Percentiles rank a stretch among this genome's conserved stretches.
Conservation (phyloP, 1,140 invertebrate species). For the Solen grandis region DNA sequence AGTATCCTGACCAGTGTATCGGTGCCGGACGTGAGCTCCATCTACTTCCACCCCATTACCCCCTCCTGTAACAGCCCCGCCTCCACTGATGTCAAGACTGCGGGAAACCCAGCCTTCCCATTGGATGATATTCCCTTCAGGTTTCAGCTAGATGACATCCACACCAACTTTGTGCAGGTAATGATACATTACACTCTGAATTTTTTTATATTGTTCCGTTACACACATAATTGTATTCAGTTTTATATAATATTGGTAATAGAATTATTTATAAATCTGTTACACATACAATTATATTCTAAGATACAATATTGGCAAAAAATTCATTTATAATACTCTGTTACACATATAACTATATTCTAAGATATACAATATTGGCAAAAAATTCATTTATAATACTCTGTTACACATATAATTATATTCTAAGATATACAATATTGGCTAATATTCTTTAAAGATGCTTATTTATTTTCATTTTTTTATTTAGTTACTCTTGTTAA, state of each 20-base stretch:
- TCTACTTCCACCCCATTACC: constrained; percentile 86
- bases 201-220: neutral
- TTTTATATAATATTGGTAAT: constrained; percentile 21
- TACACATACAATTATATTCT: too few species aligned
- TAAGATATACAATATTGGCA: too few species aligned
- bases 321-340: too few species aligned
- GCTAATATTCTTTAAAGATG: too few species aligned
- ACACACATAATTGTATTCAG: neutral
- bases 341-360: too few species aligned
- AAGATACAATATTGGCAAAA: too few species aligned
- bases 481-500: too few species aligned
- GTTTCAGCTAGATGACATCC: constrained; percentile 89
- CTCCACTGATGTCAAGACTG: constrained; percentile 34
- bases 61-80: constrained; percentile 81
- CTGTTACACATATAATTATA: too few species aligned
- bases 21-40: constrained; percentile 86
- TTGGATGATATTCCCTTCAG: constrained; percentile 86
- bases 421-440: too few species aligned
- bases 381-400: too few species aligned
- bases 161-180: constrained; percentile 93
- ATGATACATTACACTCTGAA: constrained; percentile 73
- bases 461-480: too few species aligned
- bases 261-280: too few species aligned
- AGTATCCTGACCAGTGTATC: constrained; percentile 85
- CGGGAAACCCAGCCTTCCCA: constrained; percentile 84